Evolutionary conservation across 2,888 invertebrate species (phyloP).

Genomic region (Teinopalpus imperialis): DNA sequence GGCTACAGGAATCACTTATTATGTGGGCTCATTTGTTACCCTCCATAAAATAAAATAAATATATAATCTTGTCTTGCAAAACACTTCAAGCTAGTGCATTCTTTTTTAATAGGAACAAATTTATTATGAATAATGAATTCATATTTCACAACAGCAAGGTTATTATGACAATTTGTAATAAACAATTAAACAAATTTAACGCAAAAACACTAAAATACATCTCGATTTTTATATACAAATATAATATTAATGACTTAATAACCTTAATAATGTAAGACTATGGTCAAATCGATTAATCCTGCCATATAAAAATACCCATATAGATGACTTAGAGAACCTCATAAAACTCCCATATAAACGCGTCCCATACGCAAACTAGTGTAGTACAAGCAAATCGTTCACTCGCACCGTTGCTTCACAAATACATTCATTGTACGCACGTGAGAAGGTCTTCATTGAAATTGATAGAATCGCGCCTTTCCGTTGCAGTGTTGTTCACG

Average conservation of each 20-base stretch:
- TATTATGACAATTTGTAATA: neutral
- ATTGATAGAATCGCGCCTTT: slow-evolving; percentile 47
- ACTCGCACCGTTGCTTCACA: slow-evolving; percentile 53
- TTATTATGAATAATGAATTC: neutral
- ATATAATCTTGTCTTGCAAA: too few relatives aligned
- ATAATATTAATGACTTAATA: slow-evolving; percentile 15
- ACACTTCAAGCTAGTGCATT: too few relatives aligned
- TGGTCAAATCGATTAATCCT: slow-evolving; percentile 31
- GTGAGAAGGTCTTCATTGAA: slow-evolving; percentile 54
- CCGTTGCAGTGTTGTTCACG: slow-evolving; percentile 45
- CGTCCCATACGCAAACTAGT: slow-evolving; percentile 24
- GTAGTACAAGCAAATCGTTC: slow-evolving; percentile 31
- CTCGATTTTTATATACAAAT: neutral
- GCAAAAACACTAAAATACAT: neutral
- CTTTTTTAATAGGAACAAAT: too few relatives aligned
- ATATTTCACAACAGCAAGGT: neutral
- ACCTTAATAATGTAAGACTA: slow-evolving; percentile 10
- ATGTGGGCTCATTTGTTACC: too few relatives aligned
- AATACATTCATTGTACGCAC: slow-evolving; percentile 57
- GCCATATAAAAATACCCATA: slow-evolving; percentile 33
- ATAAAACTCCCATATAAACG: slow-evolving; percentile 34
- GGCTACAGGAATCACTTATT: too few relatives aligned
- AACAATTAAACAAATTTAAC: neutral
- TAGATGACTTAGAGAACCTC: slow-evolving; percentile 28
- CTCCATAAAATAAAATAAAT: too few relatives aligned